Evolutionary conservation across 2,888 invertebrate genomes (phyloP), one percentile per base, ranked within the genome.

Genomic region (Megamerina dolium): DNA sequence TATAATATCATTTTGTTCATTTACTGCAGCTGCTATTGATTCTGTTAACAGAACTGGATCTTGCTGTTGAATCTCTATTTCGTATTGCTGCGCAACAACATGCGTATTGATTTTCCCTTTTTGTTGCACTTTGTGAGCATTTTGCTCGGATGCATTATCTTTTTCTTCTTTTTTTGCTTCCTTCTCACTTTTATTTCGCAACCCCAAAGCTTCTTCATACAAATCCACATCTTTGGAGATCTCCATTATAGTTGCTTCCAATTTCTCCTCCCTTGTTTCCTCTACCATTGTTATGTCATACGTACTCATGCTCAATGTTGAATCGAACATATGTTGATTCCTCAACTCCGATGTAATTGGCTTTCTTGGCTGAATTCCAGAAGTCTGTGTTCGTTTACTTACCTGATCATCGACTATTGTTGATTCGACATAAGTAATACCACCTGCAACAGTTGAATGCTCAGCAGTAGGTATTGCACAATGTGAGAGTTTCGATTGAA

Each of bases 241-340:
- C n/a, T n/a, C n/a, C n/a, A n/a, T n/a, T n/a, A n/a, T n/a, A 16
- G 31, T 35, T 9, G 35, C 40, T 9, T 43, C 48, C 12, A 32
- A 33, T 27, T 43, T 41, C 10, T 36, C 26, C 5, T 29, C 43
- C 34, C 34, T 37, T n/a, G n/a, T 17, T 21, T 41, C 29, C 5
- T 21, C 34, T 26, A 35, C 38, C 14, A 20, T 41, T 46, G 41
- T 26, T 37, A 35, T 17, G 4, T 8, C 33, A 31, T 61, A 65
- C n/a, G 55, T 54, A 36, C 61, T 62, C 67, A 68, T 68, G 17
- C 56, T 59, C 33, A 68, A 49, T 2, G 68, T 68, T 2, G 67
- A 64, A 40, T 68, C 65, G 17, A 66, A 21, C 40, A 41, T 53
- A 36, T 41, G 44, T 34, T 20, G 47, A 9, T 26, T 18, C 5